These are phyloP conservation scores for Rhincodon typus DNA, from an alignment of 2,797 vertebrate genomes.

Conservation along the genomic window DNA sequence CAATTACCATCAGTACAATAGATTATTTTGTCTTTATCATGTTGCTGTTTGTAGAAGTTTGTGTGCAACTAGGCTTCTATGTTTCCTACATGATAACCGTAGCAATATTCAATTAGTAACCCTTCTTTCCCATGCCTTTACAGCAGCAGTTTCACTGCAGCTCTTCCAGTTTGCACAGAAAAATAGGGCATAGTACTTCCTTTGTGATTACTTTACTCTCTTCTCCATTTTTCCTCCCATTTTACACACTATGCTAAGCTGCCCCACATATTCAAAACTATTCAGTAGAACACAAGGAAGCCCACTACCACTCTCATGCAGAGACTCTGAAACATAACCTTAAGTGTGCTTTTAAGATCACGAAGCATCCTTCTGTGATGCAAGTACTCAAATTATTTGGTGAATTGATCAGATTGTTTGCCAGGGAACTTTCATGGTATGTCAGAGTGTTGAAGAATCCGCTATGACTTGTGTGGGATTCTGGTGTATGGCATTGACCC, in stretches of 20 bases:
- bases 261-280: not conserved
- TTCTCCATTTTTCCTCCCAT: not conserved
- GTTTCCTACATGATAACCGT: not conserved
- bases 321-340: not conserved
- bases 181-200: not conserved
- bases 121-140: not conserved
- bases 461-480: not conserved
- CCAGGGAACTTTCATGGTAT: not conserved
- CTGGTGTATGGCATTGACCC: not conserved
- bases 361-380: not conserved
- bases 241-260: not conserved
- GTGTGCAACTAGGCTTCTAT: not conserved
- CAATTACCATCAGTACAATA: not conserved
- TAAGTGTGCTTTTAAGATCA: not conserved
- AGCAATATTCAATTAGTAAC: not conserved
- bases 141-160: not conserved
- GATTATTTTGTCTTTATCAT: not conserved
- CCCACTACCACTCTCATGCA: not conserved
- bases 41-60: not conserved
- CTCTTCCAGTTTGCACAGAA: not conserved
- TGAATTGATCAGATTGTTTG: not conserved
- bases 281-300: not conserved
- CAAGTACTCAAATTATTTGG: not conserved
- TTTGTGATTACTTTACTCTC: too few species aligned
- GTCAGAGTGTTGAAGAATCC: not conserved